Base-by-base conservation (phyloP, 2,113 vertebrate species). In the Nothobranchius furzeri region DNA sequence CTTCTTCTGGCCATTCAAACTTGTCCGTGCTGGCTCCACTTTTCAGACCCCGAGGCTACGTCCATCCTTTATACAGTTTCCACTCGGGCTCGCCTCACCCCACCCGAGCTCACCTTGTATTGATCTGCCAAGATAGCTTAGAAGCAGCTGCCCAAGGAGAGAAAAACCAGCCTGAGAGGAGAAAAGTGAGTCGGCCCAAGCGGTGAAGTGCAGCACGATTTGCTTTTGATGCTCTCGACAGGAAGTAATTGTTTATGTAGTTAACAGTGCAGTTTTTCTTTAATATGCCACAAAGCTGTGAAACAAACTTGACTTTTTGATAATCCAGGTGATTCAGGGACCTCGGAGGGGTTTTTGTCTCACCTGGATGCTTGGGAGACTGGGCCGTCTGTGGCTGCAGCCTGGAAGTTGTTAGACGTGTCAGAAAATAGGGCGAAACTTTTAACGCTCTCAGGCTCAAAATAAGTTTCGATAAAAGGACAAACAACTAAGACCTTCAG, bases 181-280 rank as follows among this genome's bases (percentile, higher is more conserved):
- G 67, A 42, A 15, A 51, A 13, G 7, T 12, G 20, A 68, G 66
- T 60, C 25, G 48, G 67, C 53, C 1, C 9, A 20, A 56, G 67
- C 17, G 25, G 50, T 56, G 75, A 76, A 72, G 74, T 47, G 37
- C 68, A 51, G 40, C 50, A 4, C 55, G 52, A 12, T 82, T 77
- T 72, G 46, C 69, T 75, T 85, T 77, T 68, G 60, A 81, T 79
- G 64, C 63, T 47, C 65, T 30, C 76, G 81, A 78, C 69, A 73
- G 35, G 2, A 51, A 70, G 75, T 76, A 67, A 80, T 85, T 83
- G 78, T 87, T 79, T 68, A 70, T 69, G 69, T 61, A 53, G 75
- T 69, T 60, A 53, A 56, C 46, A 40, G 49, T 64, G 66, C 45
- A 9, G 60, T 45, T 46, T 65, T 37, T 55, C 60, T 84, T 76